phyloP scores from a whole-genome alignment of 2,888 invertebrate genomes.

The Drosophila maculinotata region DNA sequence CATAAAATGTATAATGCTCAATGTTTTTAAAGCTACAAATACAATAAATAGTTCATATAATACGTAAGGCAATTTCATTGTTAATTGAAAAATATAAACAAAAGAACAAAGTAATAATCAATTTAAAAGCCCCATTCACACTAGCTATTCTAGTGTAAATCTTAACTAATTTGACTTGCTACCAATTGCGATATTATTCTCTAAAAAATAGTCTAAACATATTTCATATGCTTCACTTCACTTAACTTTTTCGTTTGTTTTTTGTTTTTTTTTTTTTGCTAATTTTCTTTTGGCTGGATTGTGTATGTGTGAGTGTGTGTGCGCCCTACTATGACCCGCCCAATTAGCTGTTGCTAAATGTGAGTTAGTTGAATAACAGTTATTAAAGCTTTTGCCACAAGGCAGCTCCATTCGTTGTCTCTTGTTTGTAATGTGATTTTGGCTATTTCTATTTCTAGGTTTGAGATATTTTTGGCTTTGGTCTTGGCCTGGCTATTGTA shows the following conservation, averaged over 20 bases:
- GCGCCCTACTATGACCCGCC: conserved; percentile 23
- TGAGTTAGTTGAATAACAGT: conserved; percentile 14
- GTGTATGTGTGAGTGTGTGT: conserved; percentile 17
- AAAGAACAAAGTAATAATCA: conserved; percentile 14
- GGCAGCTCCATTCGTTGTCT: conserved; percentile 64
- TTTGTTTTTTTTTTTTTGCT: conserved; percentile 6
- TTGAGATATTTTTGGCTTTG: conserved; percentile 36
- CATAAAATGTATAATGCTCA: conserved; percentile 57
- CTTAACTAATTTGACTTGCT: conserved; percentile 53
- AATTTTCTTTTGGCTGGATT: conserved; percentile 41
- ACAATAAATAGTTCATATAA: conserved; percentile 66
- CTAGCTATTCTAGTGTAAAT: conserved; percentile 24
- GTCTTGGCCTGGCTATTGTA: conserved; percentile 41
- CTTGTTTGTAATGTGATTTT: conserved; percentile 16
- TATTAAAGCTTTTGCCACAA: conserved; percentile 12
- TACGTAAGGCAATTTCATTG: conserved; percentile 70
- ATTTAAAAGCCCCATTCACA: conserved; percentile 39
- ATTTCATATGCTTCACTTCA: conserved; percentile 43
- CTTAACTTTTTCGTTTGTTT: no score
- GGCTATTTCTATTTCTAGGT: conserved; percentile 36
- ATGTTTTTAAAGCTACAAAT: conserved; percentile 61
- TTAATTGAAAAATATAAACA: conserved; percentile 46
- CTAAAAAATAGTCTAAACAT: conserved; percentile 48
- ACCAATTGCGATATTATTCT: conserved; percentile 37
- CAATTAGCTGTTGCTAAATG: conserved; percentile 10